phyloP scores from a whole-genome alignment of 2,113 vertebrate species.

The Rousettus leschenaultii region DNA sequence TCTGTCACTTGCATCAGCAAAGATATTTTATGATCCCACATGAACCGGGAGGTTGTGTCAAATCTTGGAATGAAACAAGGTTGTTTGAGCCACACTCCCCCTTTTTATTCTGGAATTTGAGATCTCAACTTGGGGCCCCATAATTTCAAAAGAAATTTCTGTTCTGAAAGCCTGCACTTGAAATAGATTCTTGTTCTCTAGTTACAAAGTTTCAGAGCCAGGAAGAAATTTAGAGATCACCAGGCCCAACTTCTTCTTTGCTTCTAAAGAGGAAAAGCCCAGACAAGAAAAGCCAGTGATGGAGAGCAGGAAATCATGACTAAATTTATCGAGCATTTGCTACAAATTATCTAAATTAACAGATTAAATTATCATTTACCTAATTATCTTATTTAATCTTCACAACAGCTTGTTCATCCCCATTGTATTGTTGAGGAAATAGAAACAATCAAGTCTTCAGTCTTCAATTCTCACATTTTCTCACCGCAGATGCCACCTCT shows the following conservation, averaged over 20 bases:
- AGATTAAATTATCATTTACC: not conserved
- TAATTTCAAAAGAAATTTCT: not conserved
- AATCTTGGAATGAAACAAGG: not conserved
- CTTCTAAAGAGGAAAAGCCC: not conserved
- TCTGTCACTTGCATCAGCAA: not conserved
- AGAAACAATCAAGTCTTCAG: not conserved
- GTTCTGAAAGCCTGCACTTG: not conserved
- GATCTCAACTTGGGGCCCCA: too few species aligned
- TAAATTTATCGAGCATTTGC: not conserved
- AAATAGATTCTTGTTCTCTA: not conserved
- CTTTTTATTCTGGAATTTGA: not conserved
- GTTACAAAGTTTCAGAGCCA: not conserved
- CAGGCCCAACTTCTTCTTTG: not conserved
- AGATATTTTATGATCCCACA: rapidly evolving
- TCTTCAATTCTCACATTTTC: not conserved
- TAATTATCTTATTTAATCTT: not conserved
- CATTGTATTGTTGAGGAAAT: not conserved
- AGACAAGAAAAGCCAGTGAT: not conserved
- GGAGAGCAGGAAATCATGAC: not conserved
- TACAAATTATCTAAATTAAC: not conserved
- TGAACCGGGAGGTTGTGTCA: not conserved
- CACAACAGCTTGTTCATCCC: not conserved
- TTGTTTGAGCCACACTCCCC: not conserved
- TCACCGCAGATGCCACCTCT: not conserved
- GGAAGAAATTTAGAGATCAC: not conserved